These are phyloP conservation scores for Desmophyllum pertusum DNA, from an alignment of 92 coral and sea anemone genomes.

Conservation along the genomic window DNA sequence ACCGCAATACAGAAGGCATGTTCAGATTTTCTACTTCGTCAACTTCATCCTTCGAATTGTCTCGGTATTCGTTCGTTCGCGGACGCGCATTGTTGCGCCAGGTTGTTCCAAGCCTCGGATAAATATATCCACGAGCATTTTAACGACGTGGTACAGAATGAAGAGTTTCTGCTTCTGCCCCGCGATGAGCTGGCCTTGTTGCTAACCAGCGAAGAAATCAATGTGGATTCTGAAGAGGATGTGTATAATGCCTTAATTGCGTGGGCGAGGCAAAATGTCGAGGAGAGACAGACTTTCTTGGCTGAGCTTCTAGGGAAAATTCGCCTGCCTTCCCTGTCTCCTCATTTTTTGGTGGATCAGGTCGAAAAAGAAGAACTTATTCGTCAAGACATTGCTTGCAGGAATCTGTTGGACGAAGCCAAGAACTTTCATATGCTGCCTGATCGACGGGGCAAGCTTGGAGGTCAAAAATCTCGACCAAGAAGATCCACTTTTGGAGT, in stretches of 20 bases:
- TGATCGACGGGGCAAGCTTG: conserved; percentile 57
- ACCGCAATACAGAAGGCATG: conserved; percentile 85
- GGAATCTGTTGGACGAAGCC: conserved; percentile 82
- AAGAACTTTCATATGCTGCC: conserved; percentile 92
- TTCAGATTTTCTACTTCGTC: conserved; percentile 75
- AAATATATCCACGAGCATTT: conserved; percentile 83
- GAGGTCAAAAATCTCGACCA: conserved; percentile 50
- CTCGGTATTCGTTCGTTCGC: conserved; percentile 87
- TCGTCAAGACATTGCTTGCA: conserved; percentile 76
- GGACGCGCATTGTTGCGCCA: conserved; percentile 74
- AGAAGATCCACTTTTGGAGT: conserved; percentile 71
- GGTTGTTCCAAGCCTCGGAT: conserved; percentile 65
- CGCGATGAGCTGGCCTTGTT: conserved; percentile 69
- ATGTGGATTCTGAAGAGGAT: conserved; percentile 89
- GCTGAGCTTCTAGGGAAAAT: conserved; percentile 73
- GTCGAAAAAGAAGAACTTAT: conserved; percentile 95
- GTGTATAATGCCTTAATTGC: conserved; percentile 83
- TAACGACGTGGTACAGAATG: conserved; percentile 77
- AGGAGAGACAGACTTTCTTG: conserved; percentile 68
- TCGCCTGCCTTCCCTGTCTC: conserved; percentile 85
- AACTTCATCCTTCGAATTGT: conserved; percentile 87
- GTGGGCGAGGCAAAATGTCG: conserved; percentile 82
- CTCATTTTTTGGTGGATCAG: conserved; percentile 82
- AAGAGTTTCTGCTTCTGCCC: conserved; percentile 80
- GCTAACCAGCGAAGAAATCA: conserved; percentile 76